Conservation (phyloP, 2,113 vertebrate species). For the Brachypteracias leptosomus region DNA sequence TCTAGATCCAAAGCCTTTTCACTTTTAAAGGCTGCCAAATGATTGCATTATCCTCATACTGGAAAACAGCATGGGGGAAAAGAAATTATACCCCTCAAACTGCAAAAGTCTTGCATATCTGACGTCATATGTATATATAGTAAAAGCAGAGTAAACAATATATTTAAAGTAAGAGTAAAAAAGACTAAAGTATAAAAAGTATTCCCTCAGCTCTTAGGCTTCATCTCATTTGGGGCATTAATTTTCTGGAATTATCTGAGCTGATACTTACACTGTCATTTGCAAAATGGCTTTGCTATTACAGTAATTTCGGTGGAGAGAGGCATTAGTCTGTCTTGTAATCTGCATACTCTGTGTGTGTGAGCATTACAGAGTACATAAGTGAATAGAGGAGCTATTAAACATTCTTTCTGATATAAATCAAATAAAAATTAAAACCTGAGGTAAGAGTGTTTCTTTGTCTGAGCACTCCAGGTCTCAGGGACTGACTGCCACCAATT, state of each 20-base stretch:
- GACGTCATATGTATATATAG: background rate
- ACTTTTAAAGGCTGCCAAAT: constrained; percentile 2
- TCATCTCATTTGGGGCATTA: constrained; percentile 66
- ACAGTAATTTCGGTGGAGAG: constrained; percentile 61
- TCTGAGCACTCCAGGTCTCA: background rate
- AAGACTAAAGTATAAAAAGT: constrained; percentile 37
- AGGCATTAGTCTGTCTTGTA: constrained; percentile 59
- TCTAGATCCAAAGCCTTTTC: background rate
- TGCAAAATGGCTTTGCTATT: constrained; percentile 68
- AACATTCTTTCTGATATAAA: constrained; percentile 37
- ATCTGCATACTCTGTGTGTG: constrained; percentile 17
- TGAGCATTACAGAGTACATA: background rate
- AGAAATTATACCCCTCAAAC: background rate
- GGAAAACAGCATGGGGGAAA: background rate
- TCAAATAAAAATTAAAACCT: constrained; percentile 59
- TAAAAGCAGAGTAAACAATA: background rate
- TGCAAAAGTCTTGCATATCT: background rate
- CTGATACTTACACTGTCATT: constrained; percentile 61
- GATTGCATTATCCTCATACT: background rate
- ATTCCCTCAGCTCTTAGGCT: constrained; percentile 48
- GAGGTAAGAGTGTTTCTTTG: constrained; percentile 16
- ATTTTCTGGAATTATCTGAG: constrained; percentile 67
- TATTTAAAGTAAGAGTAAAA: constrained; percentile 33
- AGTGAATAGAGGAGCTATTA: constrained; percentile 52
- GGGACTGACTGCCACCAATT: background rate